Conservation (phyloP, 2,797 vertebrate species). For the Chelon auratus region DNA sequence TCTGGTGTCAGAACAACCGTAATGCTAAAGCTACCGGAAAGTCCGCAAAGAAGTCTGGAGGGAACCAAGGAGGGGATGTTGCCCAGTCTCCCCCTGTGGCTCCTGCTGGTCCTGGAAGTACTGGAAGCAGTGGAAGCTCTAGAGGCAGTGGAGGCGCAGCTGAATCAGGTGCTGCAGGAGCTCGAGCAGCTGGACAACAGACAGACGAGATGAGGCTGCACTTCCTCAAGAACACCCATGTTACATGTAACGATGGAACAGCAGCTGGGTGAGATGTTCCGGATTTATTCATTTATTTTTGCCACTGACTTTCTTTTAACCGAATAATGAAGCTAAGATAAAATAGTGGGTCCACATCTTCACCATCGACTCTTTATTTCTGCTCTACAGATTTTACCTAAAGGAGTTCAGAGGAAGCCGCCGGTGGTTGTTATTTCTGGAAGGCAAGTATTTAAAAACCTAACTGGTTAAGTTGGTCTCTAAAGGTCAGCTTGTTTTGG, state of each 20-base stretch:
- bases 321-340: not conserved
- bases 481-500: conserved; percentile 76
- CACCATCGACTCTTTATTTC: conserved; percentile 64
- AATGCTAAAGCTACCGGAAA: conserved; percentile 75
- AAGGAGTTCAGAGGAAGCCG: conserved; percentile 87
- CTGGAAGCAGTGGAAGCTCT: conserved; percentile 18
- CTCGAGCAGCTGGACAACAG: conserved; percentile 61
- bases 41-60: conserved; percentile 70
- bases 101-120: conserved; percentile 47
- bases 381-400: conserved; percentile 82
- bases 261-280: conserved; percentile 79
- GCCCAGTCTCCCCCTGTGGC: conserved; percentile 48
- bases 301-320: not conserved
- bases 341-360: conserved; percentile 36
- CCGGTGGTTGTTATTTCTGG: conserved; percentile 86
- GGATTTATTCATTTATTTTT: not conserved
- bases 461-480: conserved; percentile 76
- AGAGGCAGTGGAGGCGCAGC: conserved; percentile 45
- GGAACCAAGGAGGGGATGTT: conserved; percentile 60
- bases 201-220: conserved; percentile 86
- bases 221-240: conserved; percentile 81
- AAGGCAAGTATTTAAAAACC: conserved; percentile 85
- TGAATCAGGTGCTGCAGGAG: conserved; percentile 53
- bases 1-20: conserved; percentile 78
- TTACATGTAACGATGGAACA: conserved; percentile 85